Evolutionary conservation across 2,113 vertebrate genomes (phyloP), one percentile per base, ranked within the genome.

Genomic region (Malurus alboscapulatus): DNA sequence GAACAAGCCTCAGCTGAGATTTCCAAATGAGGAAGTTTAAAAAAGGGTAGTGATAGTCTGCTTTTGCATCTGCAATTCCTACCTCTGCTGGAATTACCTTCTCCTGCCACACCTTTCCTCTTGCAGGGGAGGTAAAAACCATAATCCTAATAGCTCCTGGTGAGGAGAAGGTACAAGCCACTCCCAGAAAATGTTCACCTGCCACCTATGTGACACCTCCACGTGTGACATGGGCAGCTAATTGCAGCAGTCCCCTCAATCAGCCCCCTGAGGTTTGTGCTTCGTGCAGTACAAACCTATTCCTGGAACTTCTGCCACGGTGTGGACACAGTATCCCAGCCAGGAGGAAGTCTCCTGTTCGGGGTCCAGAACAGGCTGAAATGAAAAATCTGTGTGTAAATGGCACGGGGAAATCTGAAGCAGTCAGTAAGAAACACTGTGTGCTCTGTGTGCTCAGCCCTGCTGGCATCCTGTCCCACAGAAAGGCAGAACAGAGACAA

Each of bases 231-330:
- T 10, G 27, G 42, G 45, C 17, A 5, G 17, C 9, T 11, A 15
- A 59, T 34, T 0, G 0, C 61, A 76, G 17, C 0, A 0, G n/a
- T 27, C 24, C 17, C 21, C 30, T 66, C 58, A 15, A 8, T 25
- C 62, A 40, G 10, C 2, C 7, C 40, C 19, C 59, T 1, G 17
- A 53, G 32, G 17, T 30, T 34, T 30, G 59, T 0, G 0, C 51
- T 69, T 50, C 22, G 19, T 24, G 36, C 2, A 1, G 12, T 10
- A 45, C 13, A 44, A 84, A 63, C 29, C 45, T n/a, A 10, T 53
- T 54, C 50, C 47, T 68, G 63, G 61, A 75, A 29, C 36, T 65
- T 65, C 38, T 42, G 54, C 34, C 44, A 55, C 0, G 2, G 26
- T 65, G 29, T 67, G 68, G 29, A 9, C 21, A 24, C 19, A 16